Evolutionary conservation across 2,797 vertebrate genomes (phyloP).

Genomic region (Oophaga sylvatica): DNA sequence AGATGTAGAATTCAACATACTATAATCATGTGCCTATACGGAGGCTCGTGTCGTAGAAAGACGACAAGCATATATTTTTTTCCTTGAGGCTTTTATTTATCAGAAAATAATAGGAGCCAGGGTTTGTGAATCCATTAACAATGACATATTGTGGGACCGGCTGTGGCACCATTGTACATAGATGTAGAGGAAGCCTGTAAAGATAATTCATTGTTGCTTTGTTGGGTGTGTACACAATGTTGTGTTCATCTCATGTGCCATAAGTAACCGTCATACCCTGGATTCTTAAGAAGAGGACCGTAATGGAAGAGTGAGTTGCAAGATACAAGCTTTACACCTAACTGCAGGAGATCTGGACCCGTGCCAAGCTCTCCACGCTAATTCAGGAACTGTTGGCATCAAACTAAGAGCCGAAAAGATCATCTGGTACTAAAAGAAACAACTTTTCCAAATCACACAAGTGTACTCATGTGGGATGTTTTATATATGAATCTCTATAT

Average conservation of each 20-base stretch:
- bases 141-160: slow-evolving; percentile 12
- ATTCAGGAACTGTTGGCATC: not conserved
- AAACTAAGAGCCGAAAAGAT: not conserved
- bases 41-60: not conserved
- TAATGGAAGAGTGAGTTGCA: not conserved
- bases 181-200: slow-evolving; percentile 15
- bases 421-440: slow-evolving; percentile 13
- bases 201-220: slow-evolving; percentile 36
- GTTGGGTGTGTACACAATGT: slow-evolving; percentile 49
- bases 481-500: slow-evolving; percentile 51
- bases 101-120: not conserved
- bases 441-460: slow-evolving; percentile 31
- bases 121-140: slow-evolving; percentile 1
- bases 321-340: not conserved
- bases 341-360: not conserved
- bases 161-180: slow-evolving; percentile 36
- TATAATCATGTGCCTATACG: slow-evolving; percentile 3
- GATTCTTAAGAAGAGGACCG: not conserved
- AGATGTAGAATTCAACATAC: slow-evolving; percentile 23
- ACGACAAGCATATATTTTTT: not conserved
- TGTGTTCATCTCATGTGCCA: slow-evolving; percentile 50
- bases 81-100: not conserved
- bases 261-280: slow-evolving; percentile 21
- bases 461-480: slow-evolving; percentile 39
- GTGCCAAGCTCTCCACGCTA: not conserved